phyloP scores from a whole-genome alignment of 1,140 invertebrate species.

The Teleogryllus occipitalis region DNA sequence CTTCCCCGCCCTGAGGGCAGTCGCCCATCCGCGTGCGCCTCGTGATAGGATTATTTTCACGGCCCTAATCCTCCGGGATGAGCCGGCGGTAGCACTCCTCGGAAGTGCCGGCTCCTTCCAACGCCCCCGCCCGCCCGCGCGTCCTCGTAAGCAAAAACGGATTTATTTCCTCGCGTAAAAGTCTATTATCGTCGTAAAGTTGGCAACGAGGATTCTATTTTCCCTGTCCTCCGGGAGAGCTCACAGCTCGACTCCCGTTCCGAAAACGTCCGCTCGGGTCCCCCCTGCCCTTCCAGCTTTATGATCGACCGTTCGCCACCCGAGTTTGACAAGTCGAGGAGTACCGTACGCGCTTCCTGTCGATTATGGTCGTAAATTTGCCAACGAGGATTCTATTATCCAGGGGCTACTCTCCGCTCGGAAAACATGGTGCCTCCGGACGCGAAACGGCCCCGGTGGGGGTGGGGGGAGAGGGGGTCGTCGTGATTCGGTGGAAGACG shows the following conservation, averaged over 20 bases:
- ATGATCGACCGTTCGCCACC: not conserved
- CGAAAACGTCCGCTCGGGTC: not conserved
- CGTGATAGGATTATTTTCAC: slow-evolving; percentile 1
- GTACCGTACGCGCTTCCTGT: not conserved
- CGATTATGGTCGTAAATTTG: slow-evolving; percentile 4
- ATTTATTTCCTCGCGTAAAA: slow-evolving; percentile 5
- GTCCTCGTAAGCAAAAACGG: not conserved
- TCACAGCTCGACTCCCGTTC: not conserved
- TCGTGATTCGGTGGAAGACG: not conserved
- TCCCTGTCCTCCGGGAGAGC: not conserved
- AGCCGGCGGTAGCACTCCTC: not conserved
- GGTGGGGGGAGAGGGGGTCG: no score
- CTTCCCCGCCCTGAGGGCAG: not conserved
- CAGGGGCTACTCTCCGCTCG: not conserved
- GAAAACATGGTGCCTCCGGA: not conserved
- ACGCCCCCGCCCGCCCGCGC: not conserved
- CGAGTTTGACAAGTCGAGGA: not conserved
- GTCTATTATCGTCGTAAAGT: slow-evolving; percentile 4
- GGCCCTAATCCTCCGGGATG: not conserved
- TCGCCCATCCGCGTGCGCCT: no score
- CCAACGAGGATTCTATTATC: slow-evolving; percentile 1
- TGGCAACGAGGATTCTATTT: not conserved
- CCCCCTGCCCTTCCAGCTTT: not conserved
- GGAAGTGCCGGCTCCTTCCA: not conserved
- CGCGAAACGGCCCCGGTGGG: no score